phyloP scores from a whole-genome alignment of 2,888 invertebrate species.

The Ichneumon xanthorius region DNA sequence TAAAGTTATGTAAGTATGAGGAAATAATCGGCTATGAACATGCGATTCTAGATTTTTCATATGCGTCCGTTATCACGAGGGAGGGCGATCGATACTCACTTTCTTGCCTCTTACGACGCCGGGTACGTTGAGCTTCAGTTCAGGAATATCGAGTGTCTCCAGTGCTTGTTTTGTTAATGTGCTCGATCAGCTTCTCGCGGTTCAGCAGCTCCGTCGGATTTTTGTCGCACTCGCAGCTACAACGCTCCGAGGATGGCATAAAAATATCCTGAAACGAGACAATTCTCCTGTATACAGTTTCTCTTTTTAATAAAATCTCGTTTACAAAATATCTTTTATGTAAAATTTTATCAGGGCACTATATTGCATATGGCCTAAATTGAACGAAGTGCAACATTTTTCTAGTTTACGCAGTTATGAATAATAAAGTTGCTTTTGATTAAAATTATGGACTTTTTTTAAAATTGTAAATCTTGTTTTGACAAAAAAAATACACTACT shows the following conservation, averaged over 20 bases:
- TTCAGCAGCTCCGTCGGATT: conserved; percentile 97
- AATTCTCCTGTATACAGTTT: conserved; percentile 35
- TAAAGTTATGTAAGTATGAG: conserved; percentile 49
- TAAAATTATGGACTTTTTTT: too few species aligned
- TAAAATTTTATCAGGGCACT: too few species aligned
- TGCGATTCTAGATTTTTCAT: not conserved
- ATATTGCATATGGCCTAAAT: too few species aligned
- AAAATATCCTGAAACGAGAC: conserved; percentile 95
- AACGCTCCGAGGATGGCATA: conserved; percentile 97
- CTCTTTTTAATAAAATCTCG: not conserved
- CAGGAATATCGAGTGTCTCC: conserved; percentile 98
- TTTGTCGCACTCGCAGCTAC: conserved; percentile 98
- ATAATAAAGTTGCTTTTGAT: too few species aligned
- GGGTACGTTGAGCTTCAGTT: conserved; percentile 96
- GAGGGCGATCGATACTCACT: conserved; percentile 84
- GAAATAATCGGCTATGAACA: conserved; percentile 14
- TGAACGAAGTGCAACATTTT: too few species aligned
- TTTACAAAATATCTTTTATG: too few species aligned
- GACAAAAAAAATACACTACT: not conserved
- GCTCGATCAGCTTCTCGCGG: conserved; percentile 97
- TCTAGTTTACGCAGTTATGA: too few species aligned
- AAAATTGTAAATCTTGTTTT: conserved; percentile 2
- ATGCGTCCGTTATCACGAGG: conserved; percentile 6
- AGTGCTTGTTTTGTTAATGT: conserved; percentile 98
- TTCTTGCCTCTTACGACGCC: conserved; percentile 97